Evolutionary conservation across 1,140 invertebrate genomes (phyloP).

Genomic region (Chionoecetes opilio): DNA sequence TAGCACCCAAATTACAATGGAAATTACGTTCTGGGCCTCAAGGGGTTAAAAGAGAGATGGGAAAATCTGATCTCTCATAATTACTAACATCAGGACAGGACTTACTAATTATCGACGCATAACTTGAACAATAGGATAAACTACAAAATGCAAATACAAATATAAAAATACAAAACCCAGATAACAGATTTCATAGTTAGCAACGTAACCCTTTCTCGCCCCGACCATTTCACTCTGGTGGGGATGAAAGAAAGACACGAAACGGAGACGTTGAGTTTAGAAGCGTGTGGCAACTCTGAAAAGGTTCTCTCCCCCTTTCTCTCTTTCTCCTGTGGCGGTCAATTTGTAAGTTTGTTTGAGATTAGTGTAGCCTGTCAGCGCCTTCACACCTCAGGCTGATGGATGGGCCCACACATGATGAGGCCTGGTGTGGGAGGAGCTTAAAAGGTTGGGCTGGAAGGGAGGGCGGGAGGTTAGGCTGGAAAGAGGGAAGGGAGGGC

Average conservation of each 20-base stretch:
- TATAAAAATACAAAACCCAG: no score
- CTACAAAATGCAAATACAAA: no score
- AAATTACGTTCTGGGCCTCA: no score
- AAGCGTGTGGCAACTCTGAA: not conserved
- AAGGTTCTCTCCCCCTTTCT: not conserved
- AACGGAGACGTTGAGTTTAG: not conserved
- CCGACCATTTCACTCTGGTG: not conserved
- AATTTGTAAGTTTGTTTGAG: conserved; percentile 32
- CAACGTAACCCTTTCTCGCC: no score
- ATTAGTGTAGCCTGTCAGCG: conserved; percentile 34
- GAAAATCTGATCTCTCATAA: no score
- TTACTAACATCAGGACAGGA: no score
- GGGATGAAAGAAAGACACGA: not conserved
- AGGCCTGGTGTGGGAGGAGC: not conserved
- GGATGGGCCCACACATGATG: conserved; percentile 32
- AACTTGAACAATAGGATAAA: no score
- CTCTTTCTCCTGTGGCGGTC: not conserved
- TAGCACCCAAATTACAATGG: no score
- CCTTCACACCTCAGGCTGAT: conserved; percentile 34
- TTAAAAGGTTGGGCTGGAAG: not conserved
- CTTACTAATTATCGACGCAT: no score
- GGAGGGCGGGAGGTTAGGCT: not conserved
- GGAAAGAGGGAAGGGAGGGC: not conserved
- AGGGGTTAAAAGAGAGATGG: no score
- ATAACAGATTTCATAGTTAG: no score